These are phyloP conservation scores for Peucedramus taeniatus DNA, from an alignment of 2,113 vertebrate genomes.

Conservation along the genomic window DNA sequence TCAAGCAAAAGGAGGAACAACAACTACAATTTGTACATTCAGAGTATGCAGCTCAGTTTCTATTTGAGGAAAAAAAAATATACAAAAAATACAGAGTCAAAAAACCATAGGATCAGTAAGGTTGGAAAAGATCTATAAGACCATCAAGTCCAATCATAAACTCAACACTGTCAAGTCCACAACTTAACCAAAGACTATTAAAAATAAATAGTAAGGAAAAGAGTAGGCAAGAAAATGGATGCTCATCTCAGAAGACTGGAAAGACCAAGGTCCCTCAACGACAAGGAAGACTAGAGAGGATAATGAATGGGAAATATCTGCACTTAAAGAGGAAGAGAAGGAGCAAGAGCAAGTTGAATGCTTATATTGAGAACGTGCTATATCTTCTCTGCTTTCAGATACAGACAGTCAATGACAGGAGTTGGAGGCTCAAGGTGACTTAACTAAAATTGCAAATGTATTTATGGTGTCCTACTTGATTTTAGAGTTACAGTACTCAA, in stretches of 20 bases:
- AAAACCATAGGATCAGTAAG: background rate
- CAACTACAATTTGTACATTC: background rate
- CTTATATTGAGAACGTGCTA: background rate
- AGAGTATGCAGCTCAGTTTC: background rate
- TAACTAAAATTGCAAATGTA: background rate
- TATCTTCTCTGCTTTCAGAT: background rate
- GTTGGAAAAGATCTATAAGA: background rate
- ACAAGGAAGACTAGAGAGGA: background rate
- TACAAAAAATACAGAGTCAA: background rate
- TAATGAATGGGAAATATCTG: background rate
- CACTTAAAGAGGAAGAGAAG: background rate
- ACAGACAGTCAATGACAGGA: background rate
- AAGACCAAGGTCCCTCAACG: background rate
- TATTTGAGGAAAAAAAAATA: background rate
- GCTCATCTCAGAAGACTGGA: background rate
- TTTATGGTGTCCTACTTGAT: background rate
- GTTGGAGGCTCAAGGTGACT: background rate
- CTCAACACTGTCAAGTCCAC: background rate
- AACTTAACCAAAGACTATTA: background rate
- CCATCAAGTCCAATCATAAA: background rate
- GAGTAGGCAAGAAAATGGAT: background rate
- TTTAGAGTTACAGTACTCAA: background rate
- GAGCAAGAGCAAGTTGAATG: rapidly evolving
- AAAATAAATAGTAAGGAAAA: background rate
- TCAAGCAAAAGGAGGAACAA: background rate